These are phyloP conservation scores for Ptiloglossa arizonensis DNA, from an alignment of 1,140 invertebrate genomes.

Conservation along the genomic window DNA sequence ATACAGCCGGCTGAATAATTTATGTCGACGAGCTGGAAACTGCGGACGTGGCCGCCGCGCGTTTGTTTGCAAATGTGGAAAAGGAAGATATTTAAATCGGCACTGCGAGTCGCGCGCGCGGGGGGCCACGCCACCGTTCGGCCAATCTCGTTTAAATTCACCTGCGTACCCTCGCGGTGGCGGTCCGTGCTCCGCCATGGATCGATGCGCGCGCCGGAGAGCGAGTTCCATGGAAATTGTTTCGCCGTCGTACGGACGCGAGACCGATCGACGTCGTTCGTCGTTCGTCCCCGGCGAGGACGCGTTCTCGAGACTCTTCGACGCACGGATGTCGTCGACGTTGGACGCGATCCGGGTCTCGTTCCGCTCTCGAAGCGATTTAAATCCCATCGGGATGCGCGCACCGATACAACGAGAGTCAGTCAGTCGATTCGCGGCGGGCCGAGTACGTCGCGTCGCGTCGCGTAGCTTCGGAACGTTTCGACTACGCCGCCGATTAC, in stretches of 20 bases:
- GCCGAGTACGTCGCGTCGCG: no score
- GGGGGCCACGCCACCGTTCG: not conserved
- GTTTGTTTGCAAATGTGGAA: slow-evolving; percentile 50
- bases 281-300: no score
- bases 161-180: slow-evolving; percentile 5
- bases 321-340: no score
- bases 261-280: not conserved
- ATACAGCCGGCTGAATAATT: slow-evolving; percentile 35
- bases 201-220: slow-evolving; percentile 18
- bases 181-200: not conserved
- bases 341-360: not conserved
- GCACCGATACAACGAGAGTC: no score
- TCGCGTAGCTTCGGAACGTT: not conserved
- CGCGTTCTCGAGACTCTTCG: no score
- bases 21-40: slow-evolving; percentile 34
- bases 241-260: not conserved
- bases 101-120: not conserved
- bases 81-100: slow-evolving; percentile 48
- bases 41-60: slow-evolving; percentile 32
- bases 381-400: no score
- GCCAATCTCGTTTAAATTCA: slow-evolving; percentile 41
- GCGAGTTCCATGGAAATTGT: slow-evolving; percentile 3
- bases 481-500: not conserved
- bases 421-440: no score
- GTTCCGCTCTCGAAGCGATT: no score